Evolutionary conservation across 2,113 vertebrate genomes (phyloP).

Genomic region (Panthera uncia): DNA sequence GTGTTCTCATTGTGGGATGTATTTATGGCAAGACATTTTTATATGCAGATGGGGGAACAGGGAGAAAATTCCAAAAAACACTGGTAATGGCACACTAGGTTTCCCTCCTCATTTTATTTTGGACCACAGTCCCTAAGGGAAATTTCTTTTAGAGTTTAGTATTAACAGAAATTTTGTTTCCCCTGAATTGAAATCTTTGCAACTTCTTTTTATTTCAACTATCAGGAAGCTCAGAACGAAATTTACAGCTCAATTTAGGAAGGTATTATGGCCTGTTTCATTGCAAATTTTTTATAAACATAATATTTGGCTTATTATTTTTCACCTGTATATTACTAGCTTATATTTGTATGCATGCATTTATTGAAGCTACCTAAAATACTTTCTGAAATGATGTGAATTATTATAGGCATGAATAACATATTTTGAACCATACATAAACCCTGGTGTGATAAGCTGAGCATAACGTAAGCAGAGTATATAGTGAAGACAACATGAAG

Average conservation of each 20-base stretch:
- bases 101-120: not conserved
- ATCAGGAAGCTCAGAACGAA: not conserved
- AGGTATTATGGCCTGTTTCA: not conserved
- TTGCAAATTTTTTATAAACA: not conserved
- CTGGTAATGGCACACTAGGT: not conserved
- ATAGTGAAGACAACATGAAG: not conserved
- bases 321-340: not conserved
- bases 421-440: not conserved
- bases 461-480: not conserved
- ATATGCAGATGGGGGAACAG: not conserved
- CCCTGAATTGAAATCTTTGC: not conserved
- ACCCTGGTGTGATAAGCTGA: not conserved
- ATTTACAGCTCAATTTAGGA: constrained; percentile 2
- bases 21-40: not conserved
- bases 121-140: not conserved
- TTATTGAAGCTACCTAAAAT: constrained; percentile 29
- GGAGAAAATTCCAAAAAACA: constrained; percentile 16
- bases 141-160: not conserved
- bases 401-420: not conserved
- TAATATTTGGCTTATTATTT: constrained; percentile 16
- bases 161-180: constrained; percentile 1
- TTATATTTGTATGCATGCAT: not conserved
- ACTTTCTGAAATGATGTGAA: constrained; percentile 18
- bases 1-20: constrained; percentile 5
- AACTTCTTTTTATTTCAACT: not conserved